Percentiles rank a stretch among this genome's conserved stretches.
Evolutionary conservation across 2,797 vertebrate genomes (phyloP).

Genomic region (Antennarius maculatus): DNA sequence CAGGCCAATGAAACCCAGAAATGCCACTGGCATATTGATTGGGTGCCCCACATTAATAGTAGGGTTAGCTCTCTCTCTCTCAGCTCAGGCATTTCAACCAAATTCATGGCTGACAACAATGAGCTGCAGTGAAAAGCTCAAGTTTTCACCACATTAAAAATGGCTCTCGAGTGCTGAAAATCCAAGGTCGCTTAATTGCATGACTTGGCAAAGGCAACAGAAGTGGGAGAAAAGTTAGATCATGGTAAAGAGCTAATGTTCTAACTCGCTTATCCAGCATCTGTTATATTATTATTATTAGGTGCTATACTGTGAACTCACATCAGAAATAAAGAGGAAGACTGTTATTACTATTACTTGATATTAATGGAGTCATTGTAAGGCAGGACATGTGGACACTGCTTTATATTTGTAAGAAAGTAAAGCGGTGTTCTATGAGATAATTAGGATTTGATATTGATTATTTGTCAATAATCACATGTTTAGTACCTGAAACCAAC

Average conservation of each 20-base stretch:
- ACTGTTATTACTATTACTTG: too few species aligned
- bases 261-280: background rate
- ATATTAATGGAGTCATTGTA: background rate
- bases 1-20: conserved; percentile 74
- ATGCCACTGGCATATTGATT: conserved; percentile 79
- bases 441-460: conserved; percentile 32
- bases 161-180: background rate
- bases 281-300: too few species aligned
- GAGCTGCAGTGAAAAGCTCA: conserved; percentile 39
- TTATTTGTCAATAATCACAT: conserved; percentile 24
- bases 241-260: background rate
- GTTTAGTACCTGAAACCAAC: background rate
- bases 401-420: too few species aligned
- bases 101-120: conserved; percentile 36
- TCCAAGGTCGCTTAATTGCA: conserved; percentile 18
- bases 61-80: conserved; percentile 52
- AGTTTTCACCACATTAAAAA: conserved; percentile 27
- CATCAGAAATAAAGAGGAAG: too few species aligned
- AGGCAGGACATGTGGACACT: too few species aligned
- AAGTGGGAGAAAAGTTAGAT: background rate
- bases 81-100: conserved; percentile 44
- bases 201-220: background rate
- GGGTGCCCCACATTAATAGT: conserved; percentile 67
- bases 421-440: background rate
- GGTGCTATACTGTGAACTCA: too few species aligned